These are phyloP conservation scores for Cassiopea andromeda DNA, from an alignment of 30 jellyfish, hydroid and myxozoan genomes.

Conservation along the genomic window DNA sequence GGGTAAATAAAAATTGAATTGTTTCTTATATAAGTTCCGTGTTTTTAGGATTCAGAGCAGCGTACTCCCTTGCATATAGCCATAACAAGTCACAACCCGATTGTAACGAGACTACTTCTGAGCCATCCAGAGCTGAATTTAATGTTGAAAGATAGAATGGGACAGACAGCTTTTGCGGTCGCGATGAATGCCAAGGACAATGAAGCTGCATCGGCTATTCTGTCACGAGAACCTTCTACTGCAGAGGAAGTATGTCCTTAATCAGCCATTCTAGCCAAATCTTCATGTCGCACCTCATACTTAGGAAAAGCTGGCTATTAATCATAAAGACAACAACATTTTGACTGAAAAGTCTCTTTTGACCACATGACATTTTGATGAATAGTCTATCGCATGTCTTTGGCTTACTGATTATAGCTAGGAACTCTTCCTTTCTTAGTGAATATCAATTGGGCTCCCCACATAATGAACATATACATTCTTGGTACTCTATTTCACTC, in stretches of 20 bases:
- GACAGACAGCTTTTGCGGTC: constrained; percentile 90
- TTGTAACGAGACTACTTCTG: constrained; percentile 80
- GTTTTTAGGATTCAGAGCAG: constrained; percentile 84
- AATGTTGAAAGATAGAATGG: constrained; percentile 85
- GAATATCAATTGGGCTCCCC: too few relatives aligned
- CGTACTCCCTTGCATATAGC: constrained; percentile 96
- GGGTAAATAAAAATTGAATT: too few relatives aligned
- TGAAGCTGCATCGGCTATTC: constrained; percentile 90
- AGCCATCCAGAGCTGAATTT: constrained; percentile 93
- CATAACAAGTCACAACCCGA: constrained; percentile 81
- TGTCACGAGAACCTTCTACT: constrained; percentile 89
- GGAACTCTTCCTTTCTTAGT: too few relatives aligned
- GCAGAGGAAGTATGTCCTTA: constrained; percentile 91
- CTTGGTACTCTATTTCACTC: too few relatives aligned
- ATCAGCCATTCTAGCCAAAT: background rate
- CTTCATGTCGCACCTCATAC: background rate
- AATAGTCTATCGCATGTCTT: too few relatives aligned
- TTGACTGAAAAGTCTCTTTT: too few relatives aligned
- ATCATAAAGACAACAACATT: too few relatives aligned
- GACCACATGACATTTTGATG: too few relatives aligned
- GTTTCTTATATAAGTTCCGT: too few relatives aligned
- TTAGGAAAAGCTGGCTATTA: too few relatives aligned
- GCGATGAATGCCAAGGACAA: constrained; percentile 91
- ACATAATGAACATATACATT: too few relatives aligned
- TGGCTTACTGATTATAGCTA: too few relatives aligned